Evolutionary conservation across 1,140 invertebrate species (phyloP).

Genomic region (Paraescarpia echinospica): DNA sequence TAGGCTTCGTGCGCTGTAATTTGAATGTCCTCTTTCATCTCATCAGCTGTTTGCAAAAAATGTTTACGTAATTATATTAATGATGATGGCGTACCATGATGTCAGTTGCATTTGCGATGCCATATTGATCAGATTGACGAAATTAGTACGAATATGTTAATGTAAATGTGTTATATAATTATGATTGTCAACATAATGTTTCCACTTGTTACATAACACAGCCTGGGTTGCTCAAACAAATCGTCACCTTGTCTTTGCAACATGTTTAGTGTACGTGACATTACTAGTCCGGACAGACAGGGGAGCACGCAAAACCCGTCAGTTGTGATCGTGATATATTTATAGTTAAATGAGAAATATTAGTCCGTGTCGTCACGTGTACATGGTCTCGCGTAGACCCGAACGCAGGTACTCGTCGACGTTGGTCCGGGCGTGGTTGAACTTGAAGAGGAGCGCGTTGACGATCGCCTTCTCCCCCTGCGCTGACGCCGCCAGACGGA

Average conservation of each 20-base stretch:
- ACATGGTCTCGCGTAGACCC: slow-evolving; percentile 47
- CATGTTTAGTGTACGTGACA: no score
- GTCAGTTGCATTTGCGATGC: no score
- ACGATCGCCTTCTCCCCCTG: slow-evolving; percentile 46
- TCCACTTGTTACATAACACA: background rate
- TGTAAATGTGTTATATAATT: background rate
- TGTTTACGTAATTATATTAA: no score
- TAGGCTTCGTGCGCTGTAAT: background rate
- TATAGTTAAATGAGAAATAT: background rate
- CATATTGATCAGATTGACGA: no score
- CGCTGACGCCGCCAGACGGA: slow-evolving; percentile 40
- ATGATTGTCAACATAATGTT: background rate
- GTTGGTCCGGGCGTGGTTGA: slow-evolving; percentile 41
- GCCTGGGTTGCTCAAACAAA: background rate
- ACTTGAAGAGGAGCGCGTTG: slow-evolving; percentile 42
- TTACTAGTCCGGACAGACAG: background rate
- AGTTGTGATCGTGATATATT: background rate
- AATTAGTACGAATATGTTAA: no score
- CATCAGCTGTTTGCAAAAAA: background rate
- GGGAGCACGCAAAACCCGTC: no score
- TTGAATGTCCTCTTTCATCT: background rate
- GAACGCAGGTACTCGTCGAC: slow-evolving; percentile 41
- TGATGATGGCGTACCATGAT: no score
- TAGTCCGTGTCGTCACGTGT: slow-evolving; percentile 21
- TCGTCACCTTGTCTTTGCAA: no score